Conservation (phyloP, 2,888 invertebrate genomes). For the Xylota segnis region DNA sequence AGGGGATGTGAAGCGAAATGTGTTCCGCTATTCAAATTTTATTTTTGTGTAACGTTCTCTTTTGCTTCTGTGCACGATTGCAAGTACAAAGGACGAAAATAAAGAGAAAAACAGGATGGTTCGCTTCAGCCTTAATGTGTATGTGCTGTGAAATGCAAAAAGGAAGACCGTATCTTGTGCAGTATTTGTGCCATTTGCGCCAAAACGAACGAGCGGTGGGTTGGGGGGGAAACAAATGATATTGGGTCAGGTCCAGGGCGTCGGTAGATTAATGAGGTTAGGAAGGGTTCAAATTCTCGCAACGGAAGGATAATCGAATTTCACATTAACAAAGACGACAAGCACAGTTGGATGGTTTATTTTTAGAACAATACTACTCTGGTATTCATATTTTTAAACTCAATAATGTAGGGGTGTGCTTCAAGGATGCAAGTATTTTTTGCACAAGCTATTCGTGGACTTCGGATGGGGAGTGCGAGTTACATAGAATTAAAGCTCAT, state of each 20-base stretch:
- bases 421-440: neutral
- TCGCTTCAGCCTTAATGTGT: constrained; percentile 18
- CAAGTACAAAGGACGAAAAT: constrained; percentile 10
- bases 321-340: constrained; percentile 24
- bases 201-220: neutral
- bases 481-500: neutral
- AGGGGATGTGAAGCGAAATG: constrained; percentile 14
- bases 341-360: constrained; percentile 2
- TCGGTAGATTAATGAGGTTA: constrained; percentile 55
- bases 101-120: constrained; percentile 12
- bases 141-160: constrained; percentile 41
- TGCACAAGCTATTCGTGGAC: too few relatives aligned
- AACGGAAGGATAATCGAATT: constrained; percentile 56
- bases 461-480: too few relatives aligned
- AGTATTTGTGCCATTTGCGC: constrained; percentile 23
- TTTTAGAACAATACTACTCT: neutral
- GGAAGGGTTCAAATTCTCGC: constrained; percentile 37
- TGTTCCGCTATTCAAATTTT: constrained; percentile 53
- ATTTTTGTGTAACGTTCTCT: constrained; percentile 24
- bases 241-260: constrained; percentile 59
- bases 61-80: constrained; percentile 12
- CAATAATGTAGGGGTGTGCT: neutral
- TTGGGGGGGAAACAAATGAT: constrained; percentile 49
- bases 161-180: constrained; percentile 9
- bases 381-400: constrained; percentile 23